Percentiles rank a stretch among this genome's conserved stretches.
Evolutionary conservation across 1,140 invertebrate species (phyloP).

Genomic region (Macrobrachium rosenbergii): DNA sequence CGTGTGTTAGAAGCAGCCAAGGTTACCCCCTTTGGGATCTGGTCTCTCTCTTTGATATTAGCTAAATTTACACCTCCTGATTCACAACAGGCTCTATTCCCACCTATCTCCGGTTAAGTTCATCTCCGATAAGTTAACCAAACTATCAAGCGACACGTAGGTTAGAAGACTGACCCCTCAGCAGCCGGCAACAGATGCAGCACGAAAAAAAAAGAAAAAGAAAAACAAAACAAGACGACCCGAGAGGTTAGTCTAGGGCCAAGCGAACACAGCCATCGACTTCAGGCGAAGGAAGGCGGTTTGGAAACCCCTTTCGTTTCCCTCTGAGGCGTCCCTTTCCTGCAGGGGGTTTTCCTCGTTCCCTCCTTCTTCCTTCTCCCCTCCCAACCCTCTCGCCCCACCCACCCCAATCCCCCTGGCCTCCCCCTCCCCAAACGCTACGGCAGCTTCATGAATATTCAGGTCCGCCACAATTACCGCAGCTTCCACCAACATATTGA

Average conservation of each 20-base stretch:
- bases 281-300: no score
- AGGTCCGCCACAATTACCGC: conserved; percentile 59
- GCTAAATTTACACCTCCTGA: no score
- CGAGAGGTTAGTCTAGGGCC: neutral
- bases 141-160: no score
- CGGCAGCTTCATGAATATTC: conserved; percentile 59
- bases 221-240: no score
- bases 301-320: neutral
- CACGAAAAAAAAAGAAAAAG: no score
- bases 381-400: neutral
- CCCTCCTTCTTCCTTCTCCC: neutral
- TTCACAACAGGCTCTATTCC: no score
- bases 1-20: neutral
- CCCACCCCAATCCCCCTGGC: neutral
- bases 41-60: no score
- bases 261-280: no score
- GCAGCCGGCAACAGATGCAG: no score
- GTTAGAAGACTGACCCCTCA: no score
- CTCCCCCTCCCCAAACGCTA: conserved; percentile 16
- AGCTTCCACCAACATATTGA: conserved; percentile 65
- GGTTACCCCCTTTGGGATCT: neutral
- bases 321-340: neutral
- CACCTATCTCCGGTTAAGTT: no score
- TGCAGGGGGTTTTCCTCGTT: neutral
- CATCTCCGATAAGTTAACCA: no score